Evolutionary conservation across 1,140 invertebrate genomes (phyloP).

Genomic region (Charaxes varanes): DNA sequence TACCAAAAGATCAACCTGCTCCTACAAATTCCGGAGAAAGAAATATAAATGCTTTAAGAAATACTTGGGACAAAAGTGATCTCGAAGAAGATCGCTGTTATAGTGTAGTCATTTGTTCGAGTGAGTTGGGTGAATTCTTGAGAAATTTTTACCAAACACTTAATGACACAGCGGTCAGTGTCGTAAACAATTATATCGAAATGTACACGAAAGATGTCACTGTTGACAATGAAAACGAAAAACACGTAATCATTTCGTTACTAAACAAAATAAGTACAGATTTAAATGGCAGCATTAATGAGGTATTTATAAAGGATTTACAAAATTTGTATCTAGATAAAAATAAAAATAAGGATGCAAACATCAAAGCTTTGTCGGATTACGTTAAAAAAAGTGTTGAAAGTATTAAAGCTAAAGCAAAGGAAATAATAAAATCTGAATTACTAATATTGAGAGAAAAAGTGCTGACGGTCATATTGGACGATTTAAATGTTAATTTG

Average conservation of each 20-base stretch:
- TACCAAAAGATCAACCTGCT: slow-evolving; percentile 6
- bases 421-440: slow-evolving; percentile 18
- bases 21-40: background rate
- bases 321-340: slow-evolving; percentile 28
- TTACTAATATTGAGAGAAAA: slow-evolving; percentile 20
- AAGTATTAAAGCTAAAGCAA: slow-evolving; percentile 17
- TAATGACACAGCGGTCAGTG: slow-evolving; percentile 36
- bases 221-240: slow-evolving; percentile 22
- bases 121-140: slow-evolving; percentile 40
- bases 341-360: slow-evolving; percentile 25
- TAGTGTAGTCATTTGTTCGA: slow-evolving; percentile 34
- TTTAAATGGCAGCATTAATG: slow-evolving; percentile 20
- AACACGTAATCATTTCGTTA: slow-evolving; percentile 21
- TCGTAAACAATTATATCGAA: slow-evolving; percentile 37
- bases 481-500: slow-evolving; percentile 39
- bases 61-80: slow-evolving; percentile 6
- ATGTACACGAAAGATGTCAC: slow-evolving; percentile 43
- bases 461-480: slow-evolving; percentile 22
- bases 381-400: slow-evolving; percentile 25
- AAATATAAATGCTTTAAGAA: slow-evolving; percentile 7
- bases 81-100: slow-evolving; percentile 20
- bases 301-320: slow-evolving; percentile 32
- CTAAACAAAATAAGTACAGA: slow-evolving; percentile 19
- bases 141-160: slow-evolving; percentile 31
- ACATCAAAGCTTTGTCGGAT: slow-evolving; percentile 27